These are phyloP conservation scores for Garra rufa DNA, from an alignment of 2,113 vertebrate species.

Conservation along the genomic window DNA sequence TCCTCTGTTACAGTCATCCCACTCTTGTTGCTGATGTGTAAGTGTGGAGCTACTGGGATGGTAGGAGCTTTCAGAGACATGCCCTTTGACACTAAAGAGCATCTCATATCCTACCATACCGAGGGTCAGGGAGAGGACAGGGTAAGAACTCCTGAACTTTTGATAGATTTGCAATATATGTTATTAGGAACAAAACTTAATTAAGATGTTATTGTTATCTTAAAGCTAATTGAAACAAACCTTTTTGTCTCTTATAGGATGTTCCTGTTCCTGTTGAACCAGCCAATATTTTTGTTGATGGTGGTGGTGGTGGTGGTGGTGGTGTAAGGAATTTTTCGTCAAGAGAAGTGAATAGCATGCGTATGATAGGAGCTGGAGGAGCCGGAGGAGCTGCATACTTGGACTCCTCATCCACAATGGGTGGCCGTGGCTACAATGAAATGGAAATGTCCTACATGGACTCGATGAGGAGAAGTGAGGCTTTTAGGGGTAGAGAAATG, in stretches of 20 bases:
- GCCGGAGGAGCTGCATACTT: not conserved
- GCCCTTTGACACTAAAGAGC: slow-evolving; percentile 79
- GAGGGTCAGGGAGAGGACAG: slow-evolving; percentile 86
- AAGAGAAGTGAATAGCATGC: not conserved
- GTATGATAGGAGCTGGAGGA: no score
- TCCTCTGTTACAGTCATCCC: slow-evolving; percentile 77
- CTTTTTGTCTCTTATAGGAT: slow-evolving; percentile 57
- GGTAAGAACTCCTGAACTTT: slow-evolving; percentile 72
- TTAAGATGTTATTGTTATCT: not conserved
- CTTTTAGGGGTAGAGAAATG: slow-evolving; percentile 31
- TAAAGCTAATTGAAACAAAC: not conserved
- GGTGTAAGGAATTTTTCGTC: accelerated
- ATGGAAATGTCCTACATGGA: slow-evolving; percentile 22
- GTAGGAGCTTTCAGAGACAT: slow-evolving; percentile 70
- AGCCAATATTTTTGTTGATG: slow-evolving; percentile 32
- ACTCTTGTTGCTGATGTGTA: slow-evolving; percentile 79
- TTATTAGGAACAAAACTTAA: not conserved
- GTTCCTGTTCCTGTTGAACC: slow-evolving; percentile 53
- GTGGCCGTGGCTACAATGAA: not conserved
- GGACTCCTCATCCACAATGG: slow-evolving; percentile 41
- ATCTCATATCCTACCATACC: slow-evolving; percentile 83
- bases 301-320: no score
- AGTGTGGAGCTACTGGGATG: slow-evolving; percentile 65
- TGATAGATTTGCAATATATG: not conserved
- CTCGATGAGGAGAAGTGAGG: not conserved